These are phyloP conservation scores for Percina caprodes DNA, from an alignment of 2,113 vertebrate genomes.

Conservation along the genomic window DNA sequence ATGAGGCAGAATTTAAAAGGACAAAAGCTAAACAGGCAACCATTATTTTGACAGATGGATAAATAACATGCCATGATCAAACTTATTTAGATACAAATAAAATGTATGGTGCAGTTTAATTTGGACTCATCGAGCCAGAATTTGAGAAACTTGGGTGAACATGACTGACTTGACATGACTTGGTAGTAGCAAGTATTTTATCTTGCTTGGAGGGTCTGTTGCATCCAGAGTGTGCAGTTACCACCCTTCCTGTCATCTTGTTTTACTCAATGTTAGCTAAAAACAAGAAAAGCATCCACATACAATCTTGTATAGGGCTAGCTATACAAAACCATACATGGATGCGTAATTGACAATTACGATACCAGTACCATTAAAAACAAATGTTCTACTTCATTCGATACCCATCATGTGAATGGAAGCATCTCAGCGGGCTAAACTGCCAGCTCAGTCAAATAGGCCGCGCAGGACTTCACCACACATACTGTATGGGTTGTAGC, in stretches of 20 bases:
- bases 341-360: too few species aligned
- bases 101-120: background rate
- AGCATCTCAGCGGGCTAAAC: too few species aligned
- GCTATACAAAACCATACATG: too few species aligned
- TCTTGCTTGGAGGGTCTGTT: constrained; percentile 17
- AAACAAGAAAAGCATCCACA: background rate
- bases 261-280: background rate
- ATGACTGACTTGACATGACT: too few species aligned
- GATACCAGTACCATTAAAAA: too few species aligned
- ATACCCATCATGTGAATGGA: too few species aligned
- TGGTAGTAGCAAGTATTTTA: background rate
- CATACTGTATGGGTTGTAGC: too few species aligned
- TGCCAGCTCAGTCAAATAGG: too few species aligned
- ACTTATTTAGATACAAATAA: background rate
- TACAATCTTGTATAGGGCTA: background rate
- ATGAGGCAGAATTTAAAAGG: background rate
- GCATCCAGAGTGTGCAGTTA: background rate
- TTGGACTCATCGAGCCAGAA: background rate
- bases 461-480: too few species aligned
- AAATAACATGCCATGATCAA: background rate
- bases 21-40: background rate
- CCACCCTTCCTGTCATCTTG: background rate
- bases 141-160: background rate
- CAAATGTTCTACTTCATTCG: too few species aligned
- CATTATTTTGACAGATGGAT: background rate